Conservation (phyloP, 92 coral and sea anemone species). For the Porites evermanni region DNA sequence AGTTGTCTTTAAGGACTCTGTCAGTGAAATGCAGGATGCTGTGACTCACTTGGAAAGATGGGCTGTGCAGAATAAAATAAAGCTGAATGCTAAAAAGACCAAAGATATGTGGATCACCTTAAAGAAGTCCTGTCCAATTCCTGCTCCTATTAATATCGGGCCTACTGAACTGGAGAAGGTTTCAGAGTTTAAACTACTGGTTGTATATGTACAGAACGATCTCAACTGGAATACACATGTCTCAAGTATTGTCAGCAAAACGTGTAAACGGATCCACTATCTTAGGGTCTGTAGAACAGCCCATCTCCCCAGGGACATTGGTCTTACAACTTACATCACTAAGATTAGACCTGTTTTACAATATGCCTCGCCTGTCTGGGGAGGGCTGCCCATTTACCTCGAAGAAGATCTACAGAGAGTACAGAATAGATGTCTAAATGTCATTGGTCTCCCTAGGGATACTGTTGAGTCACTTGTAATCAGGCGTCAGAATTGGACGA, state of each 20-base stretch:
- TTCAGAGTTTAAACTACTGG: slow-evolving; percentile 46
- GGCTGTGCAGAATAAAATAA: slow-evolving; percentile 51
- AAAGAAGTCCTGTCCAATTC: slow-evolving; percentile 39
- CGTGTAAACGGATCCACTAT: slow-evolving; percentile 48
- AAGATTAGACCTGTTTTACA: slow-evolving; percentile 36
- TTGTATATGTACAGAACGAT: slow-evolving; percentile 55
- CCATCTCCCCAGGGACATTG: slow-evolving; percentile 50
- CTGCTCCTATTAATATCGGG: slow-evolving; percentile 20
- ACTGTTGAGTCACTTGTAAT: no score
- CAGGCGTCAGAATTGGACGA: no score
- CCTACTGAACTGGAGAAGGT: slow-evolving; percentile 56
- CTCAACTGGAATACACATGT: slow-evolving; percentile 66
- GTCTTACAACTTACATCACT: slow-evolving; percentile 48
- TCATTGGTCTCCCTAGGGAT: no score
- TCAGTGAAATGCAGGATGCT: background rate
- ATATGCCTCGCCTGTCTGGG: no score
- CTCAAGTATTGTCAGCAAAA: slow-evolving; percentile 48
- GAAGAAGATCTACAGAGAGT: no score
- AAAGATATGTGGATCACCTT: slow-evolving; percentile 51
- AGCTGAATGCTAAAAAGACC: slow-evolving; percentile 19
- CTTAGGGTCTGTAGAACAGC: slow-evolving; percentile 55
- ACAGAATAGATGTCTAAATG: no score
- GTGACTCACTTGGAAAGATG: slow-evolving; percentile 42
- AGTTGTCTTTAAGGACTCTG: background rate
- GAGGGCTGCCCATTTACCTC: no score